Base-by-base conservation (phyloP, 2,888 invertebrate genomes). In the Watsonalla binaria region DNA sequence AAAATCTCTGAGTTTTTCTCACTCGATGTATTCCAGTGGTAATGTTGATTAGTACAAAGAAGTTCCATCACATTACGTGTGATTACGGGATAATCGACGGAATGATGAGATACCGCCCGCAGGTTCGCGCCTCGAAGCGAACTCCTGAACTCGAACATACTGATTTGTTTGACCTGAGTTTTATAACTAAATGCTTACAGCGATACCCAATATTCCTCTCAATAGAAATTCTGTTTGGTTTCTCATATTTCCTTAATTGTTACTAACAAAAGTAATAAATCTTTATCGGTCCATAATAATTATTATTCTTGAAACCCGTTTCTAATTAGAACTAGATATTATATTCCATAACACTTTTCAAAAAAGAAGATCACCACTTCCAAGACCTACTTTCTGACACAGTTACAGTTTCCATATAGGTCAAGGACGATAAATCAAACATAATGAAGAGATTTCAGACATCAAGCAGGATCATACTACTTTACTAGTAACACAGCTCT, bases 151-250 rank as follows among this genome's bases (percentile, higher is more conserved):
- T 47, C 48, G 35, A 46, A 62, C 56, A 54, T 48, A 48, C 48
- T 8, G 52, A 61, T 59, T 59, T 59, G 60, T 56, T 63, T 58
- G 42, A 55, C 54, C 51, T 51, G 42, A 59, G 61, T 61, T 59
- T 61, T 59, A 57, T 45, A 51, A 49, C 51, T 42, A 14, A 37
- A 37, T 48, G 59, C 62, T 50, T 59, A 62, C 51, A 54, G 53
- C 54, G 55, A 62, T 66, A 65, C 58, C 55, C 62, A 66, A 71
- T 68, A 65, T 72, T 69, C 64, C 66, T 48, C 24, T 24, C 2
- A 24, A 24, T 24, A 4, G 24, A 24, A 24, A 24, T 24, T 24
- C 24, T 24, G 24, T 24, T 24, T 24, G 24, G n/a, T n/a, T 24
- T 2, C 24, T 24, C 24, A 24, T 24, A 24, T 24, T n/a, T 24